These are phyloP conservation scores for Melanostoma scalare DNA, from an alignment of 2,888 invertebrate genomes.

Conservation along the genomic window DNA sequence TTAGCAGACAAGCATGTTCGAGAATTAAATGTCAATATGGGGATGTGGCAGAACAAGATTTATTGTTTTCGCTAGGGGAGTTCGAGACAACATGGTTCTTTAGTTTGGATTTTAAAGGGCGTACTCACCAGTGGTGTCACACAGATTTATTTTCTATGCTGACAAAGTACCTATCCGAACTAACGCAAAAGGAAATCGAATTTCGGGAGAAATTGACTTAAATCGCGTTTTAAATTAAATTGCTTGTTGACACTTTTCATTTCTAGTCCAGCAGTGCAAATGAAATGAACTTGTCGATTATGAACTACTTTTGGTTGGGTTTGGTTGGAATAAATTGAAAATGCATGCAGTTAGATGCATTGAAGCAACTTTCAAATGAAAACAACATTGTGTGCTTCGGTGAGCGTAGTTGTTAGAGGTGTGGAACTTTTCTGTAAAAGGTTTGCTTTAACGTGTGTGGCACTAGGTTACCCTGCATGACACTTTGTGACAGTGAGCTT, in stretches of 20 bases:
- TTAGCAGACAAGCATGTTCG: constrained; percentile 50
- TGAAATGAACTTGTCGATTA: too few relatives aligned
- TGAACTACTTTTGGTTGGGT: too few relatives aligned
- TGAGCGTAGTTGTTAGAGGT: too few relatives aligned
- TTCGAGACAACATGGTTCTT: constrained; percentile 15
- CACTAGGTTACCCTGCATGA: too few relatives aligned
- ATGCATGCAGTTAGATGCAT: too few relatives aligned
- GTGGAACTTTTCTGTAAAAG: too few relatives aligned
- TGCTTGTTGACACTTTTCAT: neutral
- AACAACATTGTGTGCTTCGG: too few relatives aligned
- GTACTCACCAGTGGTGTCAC: constrained; percentile 22
- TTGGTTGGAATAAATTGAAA: too few relatives aligned
- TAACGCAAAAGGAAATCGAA: constrained; percentile 5
- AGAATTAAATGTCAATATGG: constrained; percentile 49
- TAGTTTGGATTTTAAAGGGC: neutral
- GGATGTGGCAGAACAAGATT: constrained; percentile 49
- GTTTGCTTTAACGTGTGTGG: too few relatives aligned
- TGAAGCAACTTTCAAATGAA: too few relatives aligned
- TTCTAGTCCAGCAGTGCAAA: neutral
- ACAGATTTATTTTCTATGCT: constrained; percentile 17
- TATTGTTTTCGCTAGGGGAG: constrained; percentile 29
- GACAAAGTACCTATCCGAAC: constrained; percentile 4
- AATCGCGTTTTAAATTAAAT: neutral
- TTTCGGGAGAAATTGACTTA: constrained; percentile 14
- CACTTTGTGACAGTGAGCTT: too few relatives aligned